Evolutionary conservation across 2,113 vertebrate species (phyloP), one percentile per base, ranked within the genome.

Genomic region (Periophthalmodon schlosseri): DNA sequence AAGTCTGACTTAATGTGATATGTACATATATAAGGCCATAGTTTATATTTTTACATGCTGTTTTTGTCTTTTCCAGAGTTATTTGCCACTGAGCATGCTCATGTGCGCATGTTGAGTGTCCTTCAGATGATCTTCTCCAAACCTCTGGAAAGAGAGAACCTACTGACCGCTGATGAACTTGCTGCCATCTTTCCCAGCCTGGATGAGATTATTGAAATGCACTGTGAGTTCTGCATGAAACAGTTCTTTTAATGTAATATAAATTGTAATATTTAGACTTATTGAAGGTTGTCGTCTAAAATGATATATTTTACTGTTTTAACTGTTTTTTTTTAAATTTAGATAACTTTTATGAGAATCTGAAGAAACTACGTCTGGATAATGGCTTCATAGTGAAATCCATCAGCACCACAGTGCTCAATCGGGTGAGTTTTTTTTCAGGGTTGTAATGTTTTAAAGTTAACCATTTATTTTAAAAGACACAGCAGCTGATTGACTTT

Each of bases 201-300:
- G 61, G 96, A 97, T 0, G 96, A 96, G 67, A 95, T 97, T 81
- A 93, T 96, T 28, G 96, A 96, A 0, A 92, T 95, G 87, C 96
- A 97, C 86, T 94, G 96, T 97, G 87, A 95, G 94, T 86, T 4
- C 15, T 68, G 68, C 65, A 70, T 28, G 0, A 61, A 21, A 54
- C 33, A 21, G 13, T 14, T 57, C 13, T 50, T 46, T 71, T 9
- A 47, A 9, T 56, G 20, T 56, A n/a, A 56, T 10, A 9, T 39
- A 36, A 20, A 36, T 36, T 64, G 5, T 16, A 33, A n/a, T 20
- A 44, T 65, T n/a, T 10, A 34, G 34, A 44, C 18, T 10, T 20
- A 14, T 49, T 52, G 20, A 28, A 14, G 34, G 21, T 6, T 64
- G n/a, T 54, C 4, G n/a, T 44, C 13, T 20, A 36, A 2, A 44